Evolutionary conservation across 2,113 vertebrate species (phyloP).

Genomic region (Chamaea fasciata): DNA sequence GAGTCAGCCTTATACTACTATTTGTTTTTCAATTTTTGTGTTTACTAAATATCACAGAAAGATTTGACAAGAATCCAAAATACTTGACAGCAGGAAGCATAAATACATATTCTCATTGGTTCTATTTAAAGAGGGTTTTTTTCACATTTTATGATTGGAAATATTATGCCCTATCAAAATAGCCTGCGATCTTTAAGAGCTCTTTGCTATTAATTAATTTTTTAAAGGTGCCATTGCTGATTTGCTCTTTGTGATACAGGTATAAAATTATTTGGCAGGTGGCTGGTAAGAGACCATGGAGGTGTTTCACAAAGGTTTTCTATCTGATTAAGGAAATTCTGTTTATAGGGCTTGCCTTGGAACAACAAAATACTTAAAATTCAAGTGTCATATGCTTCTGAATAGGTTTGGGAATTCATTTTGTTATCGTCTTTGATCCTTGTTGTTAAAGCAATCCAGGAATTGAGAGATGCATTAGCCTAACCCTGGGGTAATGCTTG

Average conservation of each 20-base stretch:
- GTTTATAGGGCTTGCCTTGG: background rate
- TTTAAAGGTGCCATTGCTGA: background rate
- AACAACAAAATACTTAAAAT: slow-evolving; percentile 38
- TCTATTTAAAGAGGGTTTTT: background rate
- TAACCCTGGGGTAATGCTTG: background rate
- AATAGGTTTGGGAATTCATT: slow-evolving; percentile 13
- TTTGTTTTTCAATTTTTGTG: background rate
- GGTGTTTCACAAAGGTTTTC: background rate
- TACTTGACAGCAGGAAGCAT: background rate
- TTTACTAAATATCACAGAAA: background rate
- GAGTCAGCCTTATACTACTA: background rate
- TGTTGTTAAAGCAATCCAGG: slow-evolving; percentile 16
- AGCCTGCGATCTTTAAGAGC: background rate
- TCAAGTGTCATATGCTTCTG: background rate
- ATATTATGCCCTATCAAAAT: background rate
- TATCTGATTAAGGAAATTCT: background rate
- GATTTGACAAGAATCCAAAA: background rate
- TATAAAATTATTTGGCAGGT: background rate
- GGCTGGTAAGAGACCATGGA: background rate
- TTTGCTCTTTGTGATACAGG: background rate
- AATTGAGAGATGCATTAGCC: slow-evolving; percentile 27
- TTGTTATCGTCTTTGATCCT: background rate
- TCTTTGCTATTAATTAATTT: background rate
- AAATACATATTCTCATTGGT: background rate
- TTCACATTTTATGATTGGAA: background rate